A percentile compares a stretch with the other conserved stretches of the same genome.
phyloP scores from a whole-genome alignment of 2,113 vertebrate genomes.

The Brienomyrus brachyistius region DNA sequence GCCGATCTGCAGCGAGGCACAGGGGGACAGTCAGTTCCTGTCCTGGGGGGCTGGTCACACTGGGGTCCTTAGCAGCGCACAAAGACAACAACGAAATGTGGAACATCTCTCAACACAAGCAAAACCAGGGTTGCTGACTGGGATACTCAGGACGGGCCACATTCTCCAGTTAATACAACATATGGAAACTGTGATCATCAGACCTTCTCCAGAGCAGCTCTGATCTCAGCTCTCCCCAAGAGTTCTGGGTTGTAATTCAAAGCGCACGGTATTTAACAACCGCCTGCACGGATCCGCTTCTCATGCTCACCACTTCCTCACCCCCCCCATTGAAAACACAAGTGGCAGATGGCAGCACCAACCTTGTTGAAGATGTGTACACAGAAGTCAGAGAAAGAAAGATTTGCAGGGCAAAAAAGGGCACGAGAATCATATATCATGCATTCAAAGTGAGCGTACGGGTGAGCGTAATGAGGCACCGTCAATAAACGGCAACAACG shows the following conservation, averaged over 20 bases:
- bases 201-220: not conserved
- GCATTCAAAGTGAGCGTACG: not conserved
- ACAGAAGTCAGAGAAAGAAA: not conserved
- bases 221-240: not conserved
- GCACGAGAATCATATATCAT: not conserved
- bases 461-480: not conserved
- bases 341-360: not conserved
- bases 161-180: not conserved
- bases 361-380: not conserved
- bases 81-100: not conserved
- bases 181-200: not conserved
- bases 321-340: not conserved
- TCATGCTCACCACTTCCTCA: not conserved
- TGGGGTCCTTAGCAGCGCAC: not conserved
- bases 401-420: not conserved
- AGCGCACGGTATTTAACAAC: not conserved
- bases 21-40: not conserved
- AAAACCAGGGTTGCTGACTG: not conserved
- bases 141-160: no score
- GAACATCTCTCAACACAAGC: not conserved
- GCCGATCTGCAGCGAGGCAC: constrained; percentile 69
- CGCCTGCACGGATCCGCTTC: not conserved
- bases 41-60: not conserved
- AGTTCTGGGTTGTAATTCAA: not conserved
- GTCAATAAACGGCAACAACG: not conserved